phyloP scores from a whole-genome alignment of 2,113 vertebrate species.

The Rhynchomys soricoides region DNA sequence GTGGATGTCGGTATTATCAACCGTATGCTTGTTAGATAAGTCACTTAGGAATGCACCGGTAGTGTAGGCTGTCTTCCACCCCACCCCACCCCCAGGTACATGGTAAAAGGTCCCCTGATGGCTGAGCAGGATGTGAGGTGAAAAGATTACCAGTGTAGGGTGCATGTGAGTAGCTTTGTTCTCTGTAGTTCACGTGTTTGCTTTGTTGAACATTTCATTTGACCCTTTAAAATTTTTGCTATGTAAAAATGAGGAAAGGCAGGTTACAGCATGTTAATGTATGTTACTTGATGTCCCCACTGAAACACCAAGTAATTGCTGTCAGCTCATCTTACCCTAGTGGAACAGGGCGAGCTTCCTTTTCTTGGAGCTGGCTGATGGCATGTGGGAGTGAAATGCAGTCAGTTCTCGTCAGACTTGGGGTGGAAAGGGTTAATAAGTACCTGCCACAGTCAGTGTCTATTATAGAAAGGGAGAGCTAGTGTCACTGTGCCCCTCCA shows the following conservation, averaged over 20 bases:
- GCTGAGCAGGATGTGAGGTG: not conserved
- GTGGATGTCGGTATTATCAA: not conserved
- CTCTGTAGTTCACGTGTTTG: not conserved
- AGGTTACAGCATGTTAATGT: not conserved
- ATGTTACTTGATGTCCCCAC: not conserved
- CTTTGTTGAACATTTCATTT: not conserved
- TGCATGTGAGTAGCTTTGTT: not conserved
- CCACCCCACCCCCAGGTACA: not conserved
- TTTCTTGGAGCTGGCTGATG: not conserved
- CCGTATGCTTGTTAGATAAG: not conserved
- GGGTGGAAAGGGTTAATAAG: not conserved
- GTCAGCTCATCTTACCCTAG: not conserved
- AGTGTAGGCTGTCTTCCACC: not conserved
- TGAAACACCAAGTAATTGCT: not conserved
- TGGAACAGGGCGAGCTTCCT: not conserved
- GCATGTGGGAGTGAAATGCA: not conserved
- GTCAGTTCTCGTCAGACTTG: not conserved
- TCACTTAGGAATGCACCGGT: not conserved
- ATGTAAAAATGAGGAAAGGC: not conserved
- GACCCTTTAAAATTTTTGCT: not conserved
- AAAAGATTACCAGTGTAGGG: not conserved
- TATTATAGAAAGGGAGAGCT: not conserved
- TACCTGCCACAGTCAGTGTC: not conserved
- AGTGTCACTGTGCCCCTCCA: not conserved
- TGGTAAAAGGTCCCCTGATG: accelerated